Evolutionary conservation across 1,140 invertebrate genomes (phyloP).

Genomic region (Bradysia coprophila): DNA sequence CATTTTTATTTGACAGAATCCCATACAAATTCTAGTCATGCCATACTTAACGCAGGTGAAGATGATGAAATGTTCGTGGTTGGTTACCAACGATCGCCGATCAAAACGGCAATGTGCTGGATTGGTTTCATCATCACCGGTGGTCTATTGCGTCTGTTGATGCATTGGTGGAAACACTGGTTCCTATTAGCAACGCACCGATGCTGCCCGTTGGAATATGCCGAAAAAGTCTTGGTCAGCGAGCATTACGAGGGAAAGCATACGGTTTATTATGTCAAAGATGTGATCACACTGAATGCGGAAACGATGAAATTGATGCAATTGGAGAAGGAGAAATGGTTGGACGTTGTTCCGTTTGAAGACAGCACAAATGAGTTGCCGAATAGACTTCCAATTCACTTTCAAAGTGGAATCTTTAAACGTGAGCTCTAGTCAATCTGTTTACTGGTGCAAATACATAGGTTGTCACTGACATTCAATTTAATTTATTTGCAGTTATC

Average conservation of each 20-base stretch:
- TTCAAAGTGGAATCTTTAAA: constrained; percentile 15
- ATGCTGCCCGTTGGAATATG: constrained; percentile 45
- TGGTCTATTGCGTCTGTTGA: constrained; percentile 57
- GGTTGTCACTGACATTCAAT: no score
- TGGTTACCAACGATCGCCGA: constrained; percentile 35
- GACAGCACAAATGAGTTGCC: constrained; percentile 7
- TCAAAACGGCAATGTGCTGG: constrained; percentile 34
- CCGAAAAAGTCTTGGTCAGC: constrained; percentile 58
- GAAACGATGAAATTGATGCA: constrained; percentile 18
- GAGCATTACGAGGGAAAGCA: constrained; percentile 52
- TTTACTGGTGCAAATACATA: constrained; percentile 9
- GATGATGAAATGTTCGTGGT: constrained; percentile 50
- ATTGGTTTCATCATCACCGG: constrained; percentile 40
- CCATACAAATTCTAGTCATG: not conserved
- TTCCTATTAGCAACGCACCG: constrained; percentile 53
- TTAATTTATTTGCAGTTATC: constrained; percentile 9
- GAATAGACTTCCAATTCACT: constrained; percentile 16
- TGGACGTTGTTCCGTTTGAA: not conserved
- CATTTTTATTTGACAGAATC: not conserved
- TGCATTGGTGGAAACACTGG: constrained; percentile 75
- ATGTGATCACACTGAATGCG: constrained; percentile 31
- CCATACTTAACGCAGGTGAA: constrained; percentile 35
- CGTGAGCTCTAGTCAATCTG: constrained; percentile 11
- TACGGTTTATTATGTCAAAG: constrained; percentile 43
- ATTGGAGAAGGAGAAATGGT: not conserved